A percentile compares a stretch with the other conserved stretches of the same genome.
These are phyloP conservation scores for Chaitophorus viminalis DNA, from an alignment of 2,888 invertebrate genomes.

Conservation along the genomic window DNA sequence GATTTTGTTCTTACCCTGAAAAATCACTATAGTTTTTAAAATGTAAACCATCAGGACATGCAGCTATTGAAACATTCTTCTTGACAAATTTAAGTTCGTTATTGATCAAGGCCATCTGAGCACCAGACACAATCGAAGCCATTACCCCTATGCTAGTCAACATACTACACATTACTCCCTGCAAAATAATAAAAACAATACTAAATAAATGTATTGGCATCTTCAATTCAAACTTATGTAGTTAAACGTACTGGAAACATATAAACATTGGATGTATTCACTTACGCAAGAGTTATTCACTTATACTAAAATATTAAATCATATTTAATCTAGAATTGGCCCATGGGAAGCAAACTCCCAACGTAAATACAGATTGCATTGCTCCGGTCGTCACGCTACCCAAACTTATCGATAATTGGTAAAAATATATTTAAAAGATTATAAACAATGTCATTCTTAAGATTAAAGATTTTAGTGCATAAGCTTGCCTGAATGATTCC, in stretches of 20 bases:
- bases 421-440: neutral
- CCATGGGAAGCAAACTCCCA: slow-evolving; percentile 66
- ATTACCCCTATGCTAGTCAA: slow-evolving; percentile 63
- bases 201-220: no score
- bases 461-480: neutral
- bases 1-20: neutral
- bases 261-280: no score
- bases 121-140: slow-evolving; percentile 63
- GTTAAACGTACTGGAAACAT: no score
- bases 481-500: slow-evolving; percentile 70
- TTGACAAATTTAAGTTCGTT: slow-evolving; percentile 56
- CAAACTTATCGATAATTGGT: slow-evolving; percentile 67
- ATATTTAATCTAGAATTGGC: slow-evolving; percentile 65
- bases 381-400: slow-evolving; percentile 65
- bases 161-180: slow-evolving; percentile 64
- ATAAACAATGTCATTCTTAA: neutral
- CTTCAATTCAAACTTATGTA: no score
- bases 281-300: no score
- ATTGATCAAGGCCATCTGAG: slow-evolving; percentile 62
- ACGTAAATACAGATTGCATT: slow-evolving; percentile 65
- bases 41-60: slow-evolving; percentile 62
- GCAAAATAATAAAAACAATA: no score
- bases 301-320: no score
- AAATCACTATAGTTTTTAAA: neutral
- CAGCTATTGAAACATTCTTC: slow-evolving; percentile 63